A percentile compares a stretch with the other conserved stretches of the same genome.
Evolutionary conservation across 2,797 vertebrate species (phyloP).

Genomic region (Nasua narica): DNA sequence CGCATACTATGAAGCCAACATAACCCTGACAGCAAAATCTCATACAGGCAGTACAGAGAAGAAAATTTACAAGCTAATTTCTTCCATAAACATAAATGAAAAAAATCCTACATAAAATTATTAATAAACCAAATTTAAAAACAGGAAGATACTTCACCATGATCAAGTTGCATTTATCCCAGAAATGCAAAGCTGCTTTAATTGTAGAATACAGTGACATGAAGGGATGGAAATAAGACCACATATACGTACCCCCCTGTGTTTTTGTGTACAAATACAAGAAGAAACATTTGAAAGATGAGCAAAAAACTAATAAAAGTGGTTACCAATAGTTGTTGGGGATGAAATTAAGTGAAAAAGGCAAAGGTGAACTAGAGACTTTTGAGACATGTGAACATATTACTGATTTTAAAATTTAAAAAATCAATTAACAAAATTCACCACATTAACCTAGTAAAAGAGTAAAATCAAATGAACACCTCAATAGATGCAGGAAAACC

Average conservation of each 20-base stretch:
- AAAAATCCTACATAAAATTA: conserved; percentile 9
- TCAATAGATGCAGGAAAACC: background rate
- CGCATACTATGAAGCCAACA: background rate
- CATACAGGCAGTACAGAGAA: background rate
- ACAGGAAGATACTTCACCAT: background rate
- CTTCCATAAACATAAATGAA: background rate
- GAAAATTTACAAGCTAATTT: background rate
- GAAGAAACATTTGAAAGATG: background rate
- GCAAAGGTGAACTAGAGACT: background rate
- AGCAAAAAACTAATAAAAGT: background rate
- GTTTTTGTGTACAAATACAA: background rate
- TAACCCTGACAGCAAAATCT: conserved; percentile 14
- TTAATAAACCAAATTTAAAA: conserved; percentile 3
- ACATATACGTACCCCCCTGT: background rate
- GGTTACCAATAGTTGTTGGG: background rate
- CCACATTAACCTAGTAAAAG: background rate
- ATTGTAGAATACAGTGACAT: background rate
- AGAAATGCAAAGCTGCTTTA: background rate
- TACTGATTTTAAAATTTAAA: background rate
- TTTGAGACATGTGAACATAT: background rate
- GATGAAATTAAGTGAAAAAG: background rate
- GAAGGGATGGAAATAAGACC: background rate
- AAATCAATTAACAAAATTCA: background rate
- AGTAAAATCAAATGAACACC: background rate
- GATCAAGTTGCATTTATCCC: background rate